A percentile compares a stretch with the other conserved stretches of the same genome.
phyloP scores from a whole-genome alignment of 1,140 invertebrate genomes.

The Halesus radiatus region DNA sequence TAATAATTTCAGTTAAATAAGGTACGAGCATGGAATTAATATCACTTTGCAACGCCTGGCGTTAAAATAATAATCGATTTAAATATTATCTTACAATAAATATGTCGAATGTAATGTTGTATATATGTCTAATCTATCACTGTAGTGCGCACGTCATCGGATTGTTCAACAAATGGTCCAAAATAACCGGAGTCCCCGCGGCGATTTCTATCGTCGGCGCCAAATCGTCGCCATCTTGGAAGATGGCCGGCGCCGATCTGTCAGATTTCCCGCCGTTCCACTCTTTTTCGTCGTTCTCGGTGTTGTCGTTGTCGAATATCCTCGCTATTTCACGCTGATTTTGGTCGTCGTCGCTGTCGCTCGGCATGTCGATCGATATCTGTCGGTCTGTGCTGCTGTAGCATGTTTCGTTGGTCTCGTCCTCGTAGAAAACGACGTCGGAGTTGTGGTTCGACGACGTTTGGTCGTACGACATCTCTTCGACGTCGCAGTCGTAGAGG shows the following conservation, averaged over 20 bases:
- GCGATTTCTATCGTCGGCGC: conserved; percentile 63
- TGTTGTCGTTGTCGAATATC: not conserved
- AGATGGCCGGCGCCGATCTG: conserved; percentile 13
- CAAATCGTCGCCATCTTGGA: conserved; percentile 42
- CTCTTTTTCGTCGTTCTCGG: not conserved
- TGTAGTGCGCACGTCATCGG: conserved; percentile 69
- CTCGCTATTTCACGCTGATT: not conserved
- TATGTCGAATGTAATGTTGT: not conserved
- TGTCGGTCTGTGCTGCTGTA: not conserved
- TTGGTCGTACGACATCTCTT: conserved; percentile 42
- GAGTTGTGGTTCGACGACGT: conserved; percentile 7
- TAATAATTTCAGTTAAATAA: no score
- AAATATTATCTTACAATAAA: no score
- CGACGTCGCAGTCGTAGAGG: conserved; percentile 45
- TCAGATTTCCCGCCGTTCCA: not conserved
- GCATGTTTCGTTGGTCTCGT: conserved; percentile 38
- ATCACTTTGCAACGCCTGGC: no score
- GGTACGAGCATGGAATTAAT: no score
- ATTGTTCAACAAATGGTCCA: conserved; percentile 70
- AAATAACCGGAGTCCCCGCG: conserved; percentile 68
- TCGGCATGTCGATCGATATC: not conserved
- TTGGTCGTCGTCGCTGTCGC: conserved; percentile 8
- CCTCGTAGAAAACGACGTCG: conserved; percentile 43
- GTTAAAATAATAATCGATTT: no score
- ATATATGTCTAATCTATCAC: conserved; percentile 56